phyloP scores from a whole-genome alignment of 1,140 invertebrate species.

The Cydia fagiglandana region DNA sequence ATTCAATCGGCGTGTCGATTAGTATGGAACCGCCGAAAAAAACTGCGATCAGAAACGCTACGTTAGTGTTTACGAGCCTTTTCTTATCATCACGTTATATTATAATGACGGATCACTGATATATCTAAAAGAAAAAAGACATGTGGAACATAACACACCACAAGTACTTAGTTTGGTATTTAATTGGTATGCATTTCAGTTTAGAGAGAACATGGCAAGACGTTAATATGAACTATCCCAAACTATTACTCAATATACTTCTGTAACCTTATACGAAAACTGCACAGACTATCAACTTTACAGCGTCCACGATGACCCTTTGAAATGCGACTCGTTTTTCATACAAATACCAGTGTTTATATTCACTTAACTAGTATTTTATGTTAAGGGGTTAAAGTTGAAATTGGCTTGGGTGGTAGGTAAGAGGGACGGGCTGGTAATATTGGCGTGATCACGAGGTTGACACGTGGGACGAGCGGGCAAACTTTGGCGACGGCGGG shows the following conservation, averaged over 20 bases:
- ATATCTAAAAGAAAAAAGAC: no score
- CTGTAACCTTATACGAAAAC: slow-evolving; percentile 1
- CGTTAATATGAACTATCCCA: background rate
- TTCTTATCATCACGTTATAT: no score
- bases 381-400: background rate
- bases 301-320: slow-evolving; percentile 17
- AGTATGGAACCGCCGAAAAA: no score
- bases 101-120: no score
- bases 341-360: background rate
- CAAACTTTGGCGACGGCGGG: slow-evolving; percentile 46
- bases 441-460: slow-evolving; percentile 50
- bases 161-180: no score
- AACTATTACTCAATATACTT: slow-evolving; percentile 17
- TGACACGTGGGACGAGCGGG: slow-evolving; percentile 42
- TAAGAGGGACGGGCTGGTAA: slow-evolving; percentile 14
- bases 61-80: no score
- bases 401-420: background rate
- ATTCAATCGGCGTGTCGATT: no score
- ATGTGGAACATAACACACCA: no score
- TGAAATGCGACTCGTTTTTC: slow-evolving; percentile 29
- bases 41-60: no score
- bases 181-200: no score
- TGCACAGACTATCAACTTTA: slow-evolving; percentile 15
- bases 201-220: background rate
- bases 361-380: background rate